Evolutionary conservation across 2,797 vertebrate genomes (phyloP).

Genomic region (Poeciliopsis paucimaculata): DNA sequence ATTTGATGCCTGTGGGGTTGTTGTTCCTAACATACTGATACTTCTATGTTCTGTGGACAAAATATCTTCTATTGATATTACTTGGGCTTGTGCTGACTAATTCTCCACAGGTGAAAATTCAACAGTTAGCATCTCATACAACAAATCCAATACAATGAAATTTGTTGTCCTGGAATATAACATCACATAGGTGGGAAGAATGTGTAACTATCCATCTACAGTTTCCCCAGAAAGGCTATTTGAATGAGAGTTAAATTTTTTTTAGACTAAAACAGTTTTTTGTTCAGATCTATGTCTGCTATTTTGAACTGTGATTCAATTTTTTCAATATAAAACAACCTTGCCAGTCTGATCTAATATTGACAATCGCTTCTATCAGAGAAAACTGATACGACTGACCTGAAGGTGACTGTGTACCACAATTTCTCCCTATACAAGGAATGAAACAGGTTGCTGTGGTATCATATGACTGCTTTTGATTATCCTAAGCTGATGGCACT

Average conservation of each 20-base stretch:
- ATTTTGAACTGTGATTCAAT: not conserved
- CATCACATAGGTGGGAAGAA: not conserved
- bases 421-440: constrained; percentile 52
- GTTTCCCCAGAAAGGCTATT: not conserved
- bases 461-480: constrained; percentile 72
- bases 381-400: constrained; percentile 24
- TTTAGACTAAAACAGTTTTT: not conserved
- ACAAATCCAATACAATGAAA: not conserved
- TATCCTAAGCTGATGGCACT: constrained; percentile 57
- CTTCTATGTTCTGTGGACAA: not conserved
- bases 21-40: constrained; percentile 23
- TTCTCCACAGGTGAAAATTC: not conserved
- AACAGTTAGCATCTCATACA: not conserved
- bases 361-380: not conserved
- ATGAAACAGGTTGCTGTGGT: constrained; percentile 53
- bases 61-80: not conserved
- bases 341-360: not conserved
- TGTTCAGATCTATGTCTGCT: not conserved
- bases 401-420: constrained; percentile 57
- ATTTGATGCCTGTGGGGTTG: constrained; percentile 17
- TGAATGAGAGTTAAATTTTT: not conserved
- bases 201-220: not conserved
- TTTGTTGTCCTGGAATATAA: not conserved
- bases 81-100: not conserved
- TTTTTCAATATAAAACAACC: not conserved